phyloP scores from a whole-genome alignment of 2,113 vertebrate genomes.

The Podarcis cretensis region DNA sequence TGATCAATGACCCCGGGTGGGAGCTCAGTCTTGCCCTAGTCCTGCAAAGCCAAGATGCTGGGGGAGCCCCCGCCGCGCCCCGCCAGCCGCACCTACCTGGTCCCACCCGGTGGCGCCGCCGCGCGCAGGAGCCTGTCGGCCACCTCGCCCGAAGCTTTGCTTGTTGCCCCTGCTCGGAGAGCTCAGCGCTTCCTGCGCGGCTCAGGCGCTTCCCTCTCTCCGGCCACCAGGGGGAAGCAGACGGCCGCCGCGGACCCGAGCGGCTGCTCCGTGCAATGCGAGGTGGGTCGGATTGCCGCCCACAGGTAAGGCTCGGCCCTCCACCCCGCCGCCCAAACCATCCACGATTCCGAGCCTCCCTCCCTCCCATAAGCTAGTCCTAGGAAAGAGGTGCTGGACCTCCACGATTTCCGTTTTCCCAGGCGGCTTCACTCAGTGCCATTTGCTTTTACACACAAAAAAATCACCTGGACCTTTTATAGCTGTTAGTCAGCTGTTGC shows the following conservation, averaged over 20 bases:
- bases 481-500: no score
- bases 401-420: rapidly evolving
- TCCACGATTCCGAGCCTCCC: not conserved
- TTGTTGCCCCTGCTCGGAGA: not conserved
- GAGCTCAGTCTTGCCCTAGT: not conserved
- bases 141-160: not conserved
- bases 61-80: not conserved
- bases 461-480: not conserved
- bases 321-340: not conserved
- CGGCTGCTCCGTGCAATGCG: not conserved
- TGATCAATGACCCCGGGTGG: not conserved
- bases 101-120: not conserved
- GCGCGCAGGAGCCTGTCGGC: not conserved
- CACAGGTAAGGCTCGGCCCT: no score
- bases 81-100: not conserved
- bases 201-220: not conserved
- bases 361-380: no score
- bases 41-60: not conserved
- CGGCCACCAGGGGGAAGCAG: not conserved
- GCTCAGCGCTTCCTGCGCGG: not conserved
- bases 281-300: not conserved
- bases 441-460: not conserved
- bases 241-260: not conserved
- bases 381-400: not conserved
- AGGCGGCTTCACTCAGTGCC: no score